Evolutionary conservation across 2,888 invertebrate genomes (phyloP).

Genomic region (Erynnis tages): DNA sequence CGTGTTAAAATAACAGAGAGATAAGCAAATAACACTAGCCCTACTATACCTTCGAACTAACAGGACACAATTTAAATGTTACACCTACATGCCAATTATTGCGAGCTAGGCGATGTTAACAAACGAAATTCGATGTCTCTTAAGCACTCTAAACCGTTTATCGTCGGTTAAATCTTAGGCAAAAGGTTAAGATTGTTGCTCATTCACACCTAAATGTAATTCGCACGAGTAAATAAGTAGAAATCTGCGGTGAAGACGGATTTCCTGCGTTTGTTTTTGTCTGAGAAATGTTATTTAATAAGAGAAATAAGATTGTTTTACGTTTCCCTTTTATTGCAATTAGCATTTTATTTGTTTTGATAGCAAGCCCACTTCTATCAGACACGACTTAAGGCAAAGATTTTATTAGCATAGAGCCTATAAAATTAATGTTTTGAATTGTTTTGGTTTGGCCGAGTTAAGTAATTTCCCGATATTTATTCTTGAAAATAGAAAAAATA

Average conservation of each 20-base stretch:
- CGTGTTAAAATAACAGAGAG: conserved; percentile 2
- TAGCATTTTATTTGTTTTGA: no score
- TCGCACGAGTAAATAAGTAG: conserved; percentile 22
- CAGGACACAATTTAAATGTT: conserved; percentile 19
- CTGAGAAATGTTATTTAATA: conserved; percentile 11
- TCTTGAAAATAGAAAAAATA: no score
- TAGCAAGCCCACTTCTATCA: no score
- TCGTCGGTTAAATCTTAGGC: conserved; percentile 18
- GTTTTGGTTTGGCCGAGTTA: no score
- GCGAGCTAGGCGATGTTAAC: conserved; percentile 34
- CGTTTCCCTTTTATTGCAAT: background rate
- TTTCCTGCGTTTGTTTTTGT: conserved; percentile 7
- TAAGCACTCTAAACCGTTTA: conserved; percentile 22
- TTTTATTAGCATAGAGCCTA: no score
- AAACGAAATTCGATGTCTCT: conserved; percentile 27
- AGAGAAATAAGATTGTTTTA: conserved; percentile 28
- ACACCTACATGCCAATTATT: conserved; percentile 36
- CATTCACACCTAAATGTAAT: conserved; percentile 27
- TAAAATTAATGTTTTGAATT: no score
- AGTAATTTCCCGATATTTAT: no score
- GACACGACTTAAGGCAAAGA: no score
- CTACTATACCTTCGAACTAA: conserved; percentile 10
- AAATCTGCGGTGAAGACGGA: conserved; percentile 7
- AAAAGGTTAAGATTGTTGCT: conserved; percentile 28
- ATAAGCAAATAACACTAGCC: conserved; percentile 17